Percentiles rank a stretch among this genome's conserved stretches.
Conservation (phyloP, 2,113 vertebrate genomes). For the Catharus minimus region DNA sequence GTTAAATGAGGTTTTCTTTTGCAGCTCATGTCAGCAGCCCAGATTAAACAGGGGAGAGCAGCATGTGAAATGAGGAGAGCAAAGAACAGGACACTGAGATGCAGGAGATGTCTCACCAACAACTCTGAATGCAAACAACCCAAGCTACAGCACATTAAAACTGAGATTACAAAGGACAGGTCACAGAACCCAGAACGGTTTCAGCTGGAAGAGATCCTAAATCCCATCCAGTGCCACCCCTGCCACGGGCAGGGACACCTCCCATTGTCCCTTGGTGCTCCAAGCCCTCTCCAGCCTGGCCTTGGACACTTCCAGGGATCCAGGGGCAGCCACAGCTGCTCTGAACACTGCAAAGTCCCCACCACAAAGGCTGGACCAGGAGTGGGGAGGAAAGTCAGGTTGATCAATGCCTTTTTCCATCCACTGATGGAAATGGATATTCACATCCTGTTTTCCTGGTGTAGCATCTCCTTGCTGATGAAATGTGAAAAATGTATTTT, state of each 20-base stretch:
- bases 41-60: not conserved
- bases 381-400: rapidly evolving
- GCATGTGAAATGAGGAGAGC: not conserved
- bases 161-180: not conserved
- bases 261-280: not conserved
- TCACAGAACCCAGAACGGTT: not conserved
- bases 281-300: rapidly evolving
- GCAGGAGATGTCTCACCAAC: not conserved
- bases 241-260: not conserved
- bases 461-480: not conserved
- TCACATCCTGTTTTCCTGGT: not conserved
- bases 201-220: not conserved
- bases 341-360: not conserved
- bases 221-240: rapidly evolving
- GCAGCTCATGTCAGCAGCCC: not conserved
- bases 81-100: not conserved
- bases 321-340: not conserved
- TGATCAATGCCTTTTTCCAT: not conserved
- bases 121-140: not conserved
- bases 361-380: not conserved
- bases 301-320: not conserved
- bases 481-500: not conserved
- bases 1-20: constrained; percentile 12
- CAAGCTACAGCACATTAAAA: not conserved
- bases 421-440: not conserved